Conservation (phyloP, 2,113 vertebrate species). For the Pungitius pungitius region DNA sequence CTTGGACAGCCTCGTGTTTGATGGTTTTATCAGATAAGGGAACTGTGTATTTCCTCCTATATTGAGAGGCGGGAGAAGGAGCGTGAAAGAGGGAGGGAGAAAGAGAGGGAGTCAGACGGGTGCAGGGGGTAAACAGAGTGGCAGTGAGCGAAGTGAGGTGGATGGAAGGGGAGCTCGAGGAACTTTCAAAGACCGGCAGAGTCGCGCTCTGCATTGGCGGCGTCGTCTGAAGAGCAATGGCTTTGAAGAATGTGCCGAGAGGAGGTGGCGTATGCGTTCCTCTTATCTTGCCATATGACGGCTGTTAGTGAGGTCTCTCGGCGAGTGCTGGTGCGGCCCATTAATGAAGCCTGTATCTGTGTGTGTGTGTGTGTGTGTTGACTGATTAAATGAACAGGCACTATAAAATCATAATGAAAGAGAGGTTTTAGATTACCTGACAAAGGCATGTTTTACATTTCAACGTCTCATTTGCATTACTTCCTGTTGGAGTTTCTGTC, state of each 20-base stretch:
- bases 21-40: constrained; percentile 75
- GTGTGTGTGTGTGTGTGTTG: constrained; percentile 29
- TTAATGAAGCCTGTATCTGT: constrained; percentile 63
- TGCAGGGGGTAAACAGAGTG: constrained; percentile 25
- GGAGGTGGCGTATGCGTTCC: constrained; percentile 56
- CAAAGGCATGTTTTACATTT: not conserved
- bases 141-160: constrained; percentile 53
- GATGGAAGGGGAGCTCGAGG: constrained; percentile 61
- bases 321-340: constrained; percentile 48
- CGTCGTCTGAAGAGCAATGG: constrained; percentile 67
- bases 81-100: constrained; percentile 38
- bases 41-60: constrained; percentile 52
- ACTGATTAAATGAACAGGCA: constrained; percentile 29
- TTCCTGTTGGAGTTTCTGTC: not conserved
- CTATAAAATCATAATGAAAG: constrained; percentile 11
- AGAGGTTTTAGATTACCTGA: constrained; percentile 5
- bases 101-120: constrained; percentile 20
- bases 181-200: constrained; percentile 70
- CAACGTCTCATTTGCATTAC: constrained; percentile 4
- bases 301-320: constrained; percentile 72
- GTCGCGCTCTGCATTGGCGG: constrained; percentile 57
- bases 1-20: constrained; percentile 68
- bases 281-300: constrained; percentile 70
- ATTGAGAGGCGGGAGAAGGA: constrained; percentile 43
- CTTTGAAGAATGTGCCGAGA: constrained; percentile 69